Evolutionary conservation across 2,113 vertebrate species (phyloP).

Genomic region (Leucoraja erinaceus): DNA sequence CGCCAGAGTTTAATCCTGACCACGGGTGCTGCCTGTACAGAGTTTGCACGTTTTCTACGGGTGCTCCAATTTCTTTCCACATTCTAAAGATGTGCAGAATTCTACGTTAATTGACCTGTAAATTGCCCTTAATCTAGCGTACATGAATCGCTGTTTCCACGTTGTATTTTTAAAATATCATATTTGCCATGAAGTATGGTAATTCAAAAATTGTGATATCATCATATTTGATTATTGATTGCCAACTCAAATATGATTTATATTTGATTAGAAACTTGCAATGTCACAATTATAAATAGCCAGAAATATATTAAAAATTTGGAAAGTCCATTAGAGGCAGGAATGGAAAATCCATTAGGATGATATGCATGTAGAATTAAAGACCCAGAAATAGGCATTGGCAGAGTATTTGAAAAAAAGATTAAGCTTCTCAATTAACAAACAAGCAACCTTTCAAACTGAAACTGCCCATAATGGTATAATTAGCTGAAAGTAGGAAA

Average conservation of each 20-base stretch:
- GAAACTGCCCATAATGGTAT: not conserved
- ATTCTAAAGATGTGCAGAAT: too few relatives aligned
- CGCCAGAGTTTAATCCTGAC: too few relatives aligned
- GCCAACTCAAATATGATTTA: not conserved
- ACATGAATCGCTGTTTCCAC: too few relatives aligned
- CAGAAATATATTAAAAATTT: not conserved
- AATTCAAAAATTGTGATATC: not conserved
- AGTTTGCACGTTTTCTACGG: too few relatives aligned
- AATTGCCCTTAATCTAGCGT: too few relatives aligned
- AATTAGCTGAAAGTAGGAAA: not conserved
- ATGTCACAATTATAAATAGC: slow-evolving; percentile 13
- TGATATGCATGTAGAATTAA: not conserved
- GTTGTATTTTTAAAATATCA: not conserved
- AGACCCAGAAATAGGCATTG: not conserved
- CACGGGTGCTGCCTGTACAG: too few relatives aligned
- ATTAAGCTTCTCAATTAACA: not conserved
- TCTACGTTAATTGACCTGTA: too few relatives aligned
- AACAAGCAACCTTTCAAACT: not conserved
- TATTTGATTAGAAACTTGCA: not conserved
- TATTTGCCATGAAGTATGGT: not conserved
- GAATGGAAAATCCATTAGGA: slow-evolving; percentile 10
- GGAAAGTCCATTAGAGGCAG: slow-evolving; percentile 3
- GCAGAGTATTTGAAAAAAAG: not conserved
- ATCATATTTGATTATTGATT: not conserved
- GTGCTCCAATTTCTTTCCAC: too few relatives aligned